A percentile compares a stretch with the other conserved stretches of the same genome.
Conservation (phyloP, 2,113 vertebrate genomes). For the Leptodactylus fuscus region DNA sequence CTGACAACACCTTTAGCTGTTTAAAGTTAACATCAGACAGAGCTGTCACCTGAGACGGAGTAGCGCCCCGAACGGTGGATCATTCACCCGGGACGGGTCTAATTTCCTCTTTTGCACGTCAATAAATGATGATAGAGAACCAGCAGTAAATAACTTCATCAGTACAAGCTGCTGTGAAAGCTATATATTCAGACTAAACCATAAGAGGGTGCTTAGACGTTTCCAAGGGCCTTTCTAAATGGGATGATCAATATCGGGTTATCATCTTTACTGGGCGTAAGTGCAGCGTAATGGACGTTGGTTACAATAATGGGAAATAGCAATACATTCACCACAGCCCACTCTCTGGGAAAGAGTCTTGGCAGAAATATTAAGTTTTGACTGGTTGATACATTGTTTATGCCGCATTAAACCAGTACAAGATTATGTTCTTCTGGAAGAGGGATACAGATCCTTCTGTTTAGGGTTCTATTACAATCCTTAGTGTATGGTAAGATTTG, state of each 20-base stretch:
- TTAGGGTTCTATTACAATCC: too few relatives aligned
- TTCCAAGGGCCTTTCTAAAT: conserved; percentile 38
- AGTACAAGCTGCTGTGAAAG: background rate
- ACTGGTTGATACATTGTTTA: background rate
- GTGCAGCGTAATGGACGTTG: conserved; percentile 53
- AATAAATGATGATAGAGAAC: conserved; percentile 19
- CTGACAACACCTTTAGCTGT: background rate
- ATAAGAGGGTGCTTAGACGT: conserved; percentile 45
- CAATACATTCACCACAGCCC: background rate
- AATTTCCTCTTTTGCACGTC: conserved; percentile 17
- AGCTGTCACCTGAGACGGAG: background rate
- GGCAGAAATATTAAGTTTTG: conserved; percentile 29
- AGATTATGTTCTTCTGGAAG: background rate
- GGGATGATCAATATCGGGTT: conserved; percentile 41
- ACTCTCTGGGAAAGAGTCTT: conserved; percentile 3
- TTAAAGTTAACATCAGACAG: background rate
- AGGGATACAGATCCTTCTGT: too few relatives aligned
- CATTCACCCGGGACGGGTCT: background rate
- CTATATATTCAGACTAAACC: conserved; percentile 3
- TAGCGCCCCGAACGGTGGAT: background rate
- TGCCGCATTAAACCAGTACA: background rate
- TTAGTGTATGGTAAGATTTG: too few relatives aligned
- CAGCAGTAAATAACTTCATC: conserved; percentile 25
- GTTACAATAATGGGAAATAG: conserved; percentile 44
- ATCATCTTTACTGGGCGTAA: conserved; percentile 48